Evolutionary conservation across 2,888 invertebrate species (phyloP), one percentile per base, ranked within the genome.

Genomic region (Liopterus haemorrhoidalis): DNA sequence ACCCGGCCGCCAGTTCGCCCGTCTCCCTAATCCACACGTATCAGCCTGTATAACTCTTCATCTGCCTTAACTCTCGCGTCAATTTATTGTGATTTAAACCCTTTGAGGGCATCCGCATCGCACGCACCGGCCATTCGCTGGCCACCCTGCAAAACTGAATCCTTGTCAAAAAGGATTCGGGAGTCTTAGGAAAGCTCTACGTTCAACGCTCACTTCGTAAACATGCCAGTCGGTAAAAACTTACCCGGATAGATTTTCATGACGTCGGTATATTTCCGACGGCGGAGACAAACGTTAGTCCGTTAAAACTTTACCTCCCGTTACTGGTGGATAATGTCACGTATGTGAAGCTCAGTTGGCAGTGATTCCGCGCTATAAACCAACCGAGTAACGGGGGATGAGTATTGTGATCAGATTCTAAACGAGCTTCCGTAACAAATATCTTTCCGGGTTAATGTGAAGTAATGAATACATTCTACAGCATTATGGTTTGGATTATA

Each of bases 401-500:
- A n/a, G n/a, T n/a, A n/a, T n/a, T n/a, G n/a, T n/a, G n/a, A n/a
- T n/a, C n/a, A n/a, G n/a, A n/a, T n/a, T n/a, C n/a, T n/a, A n/a
- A n/a, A n/a, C n/a, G n/a, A 45, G 46, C 50, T 56, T 54, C 51
- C 54, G 57, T 63, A 62, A 66, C 64, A 65, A 67, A 66, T 65
- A 59, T 62, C 63, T 59, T 52, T 49, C 59, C 56, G 61, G 64
- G 64, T 64, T 65, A 66, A 66, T 64, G 64, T 57, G 65, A 62
- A 67, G 65, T 67, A 68, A 68, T 68, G 67, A 68, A 68, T 68
- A 67, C 66, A 67, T 67, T 67, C 66, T 64, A 65, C 65, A 65
- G 63, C 63, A 65, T 68, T 68, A 68, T 64, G 67, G 67, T 67
- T 64, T 61, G 63, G 67, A 68, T 68, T 66, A 68, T 68, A 66